Percentiles rank a stretch among this genome's conserved stretches.
Evolutionary conservation across 2,113 vertebrate species (phyloP).

Genomic region (Zootoca vivipara): DNA sequence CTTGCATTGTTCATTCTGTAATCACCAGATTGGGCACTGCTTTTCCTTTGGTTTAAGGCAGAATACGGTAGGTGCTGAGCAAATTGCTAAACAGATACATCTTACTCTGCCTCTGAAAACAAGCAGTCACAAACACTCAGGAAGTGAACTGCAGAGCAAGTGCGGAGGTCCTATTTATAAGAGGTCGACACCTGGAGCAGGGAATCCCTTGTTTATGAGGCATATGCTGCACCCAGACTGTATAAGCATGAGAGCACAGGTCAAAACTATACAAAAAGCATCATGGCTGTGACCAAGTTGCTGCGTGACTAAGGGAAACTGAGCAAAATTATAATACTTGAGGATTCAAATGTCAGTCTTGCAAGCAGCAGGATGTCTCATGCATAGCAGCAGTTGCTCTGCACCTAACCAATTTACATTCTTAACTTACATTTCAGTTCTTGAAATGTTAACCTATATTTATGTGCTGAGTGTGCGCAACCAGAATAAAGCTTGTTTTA

Average conservation of each 20-base stretch:
- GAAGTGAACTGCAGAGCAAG: background rate
- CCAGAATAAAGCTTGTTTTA: background rate
- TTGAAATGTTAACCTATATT: background rate
- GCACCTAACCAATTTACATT: background rate
- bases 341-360: no score
- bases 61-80: no score
- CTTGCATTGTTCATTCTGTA: no score
- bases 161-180: background rate
- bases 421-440: background rate
- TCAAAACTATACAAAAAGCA: no score
- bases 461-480: no score
- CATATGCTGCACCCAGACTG: background rate
- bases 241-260: background rate
- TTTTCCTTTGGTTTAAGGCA: no score
- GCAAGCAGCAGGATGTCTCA: no score
- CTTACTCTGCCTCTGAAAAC: background rate
- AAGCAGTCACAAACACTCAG: background rate
- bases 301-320: no score
- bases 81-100: background rate
- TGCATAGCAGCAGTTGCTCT: background rate
- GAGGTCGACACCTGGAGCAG: background rate
- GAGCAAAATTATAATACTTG: no score
- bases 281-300: no score
- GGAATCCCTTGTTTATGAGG: no score
- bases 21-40: no score